A percentile compares a stretch with the other conserved stretches of the same genome.
Evolutionary conservation across 2,113 vertebrate genomes (phyloP).

Genomic region (Rhea americana): DNA sequence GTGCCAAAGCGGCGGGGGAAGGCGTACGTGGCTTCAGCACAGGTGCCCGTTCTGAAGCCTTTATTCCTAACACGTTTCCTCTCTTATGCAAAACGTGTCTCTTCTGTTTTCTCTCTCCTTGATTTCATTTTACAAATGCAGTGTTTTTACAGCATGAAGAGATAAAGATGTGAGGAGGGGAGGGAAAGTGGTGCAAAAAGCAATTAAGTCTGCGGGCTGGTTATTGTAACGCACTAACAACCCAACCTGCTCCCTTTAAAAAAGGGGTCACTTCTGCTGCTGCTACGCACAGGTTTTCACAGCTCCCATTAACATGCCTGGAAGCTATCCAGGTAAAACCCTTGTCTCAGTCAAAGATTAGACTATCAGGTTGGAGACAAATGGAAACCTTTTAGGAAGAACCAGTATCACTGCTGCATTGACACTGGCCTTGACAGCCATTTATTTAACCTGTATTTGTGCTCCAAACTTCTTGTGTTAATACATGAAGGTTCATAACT

Average conservation of each 20-base stretch:
- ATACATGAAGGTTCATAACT: not conserved
- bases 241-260: not conserved
- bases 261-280: constrained; percentile 12
- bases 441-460: not conserved
- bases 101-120: constrained; percentile 74
- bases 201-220: constrained; percentile 45
- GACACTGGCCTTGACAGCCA: not conserved
- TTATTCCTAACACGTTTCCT: constrained; percentile 72
- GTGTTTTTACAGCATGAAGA: constrained; percentile 65
- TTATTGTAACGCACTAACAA: constrained; percentile 12
- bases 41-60: constrained; percentile 59
- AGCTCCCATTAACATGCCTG: constrained; percentile 27
- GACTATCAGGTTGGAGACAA: not conserved
- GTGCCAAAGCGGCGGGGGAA: not conserved
- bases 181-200: constrained; percentile 58
- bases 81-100: constrained; percentile 67
- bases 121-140: constrained; percentile 69
- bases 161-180: constrained; percentile 48
- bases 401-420: not conserved
- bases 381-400: constrained; percentile 5
- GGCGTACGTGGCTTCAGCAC: constrained; percentile 39
- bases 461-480: not conserved
- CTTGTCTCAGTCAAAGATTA: not conserved
- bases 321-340: constrained; percentile 38
- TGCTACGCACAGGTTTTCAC: constrained; percentile 15